Base-by-base conservation (phyloP, 2,797 vertebrate species). In the Girardinus metallicus region DNA sequence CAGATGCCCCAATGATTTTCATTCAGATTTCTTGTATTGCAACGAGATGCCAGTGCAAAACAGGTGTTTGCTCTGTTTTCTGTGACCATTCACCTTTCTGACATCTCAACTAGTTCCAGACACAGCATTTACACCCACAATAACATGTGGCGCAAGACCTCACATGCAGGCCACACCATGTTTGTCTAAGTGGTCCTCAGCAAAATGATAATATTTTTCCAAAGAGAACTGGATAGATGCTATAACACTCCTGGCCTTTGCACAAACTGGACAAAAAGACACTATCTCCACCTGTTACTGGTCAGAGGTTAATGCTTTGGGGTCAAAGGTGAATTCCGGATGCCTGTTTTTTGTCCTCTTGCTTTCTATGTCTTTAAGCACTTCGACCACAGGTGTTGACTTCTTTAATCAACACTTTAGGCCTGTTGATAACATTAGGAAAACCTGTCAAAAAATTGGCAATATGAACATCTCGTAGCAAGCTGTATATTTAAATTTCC, bases 131-230 rank as follows among this genome's bases (percentile, higher is more conserved):
- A 94, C 90, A 87, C 86, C 80, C 75, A 23, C 78, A 85, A 90
- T 62, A 87, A 90, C 95, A 95, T 94, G 94, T 95, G 95, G 82
- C 76, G 26, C 70, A 34, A 80, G 95, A 96, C 95, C 95, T 93
- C 96, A 96, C 96, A 96, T 93, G 94, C 80, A 85, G 95, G 57
- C 89, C 76, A 88, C 92, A 91, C 91, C 87, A 29, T 93, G 91
- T 92, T 93, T 85, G 88, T 87, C 90, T 86, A 89, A 95, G 89
- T 77, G 71, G 81, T 85, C 91, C 91, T 92, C 90, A 16, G 78
- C 87, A 92, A 93, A 95, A 96, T 86, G 94, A 96, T 95, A 96
- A 96, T 96, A 96, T 96, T 96, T 96, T 93, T 92, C 88, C 83
- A 89, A 86, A 85, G 87, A 91, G 92, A 83, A 55, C 81, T 76